Conservation (phyloP, 1,140 invertebrate species). For the Xylocopa sonorina region DNA sequence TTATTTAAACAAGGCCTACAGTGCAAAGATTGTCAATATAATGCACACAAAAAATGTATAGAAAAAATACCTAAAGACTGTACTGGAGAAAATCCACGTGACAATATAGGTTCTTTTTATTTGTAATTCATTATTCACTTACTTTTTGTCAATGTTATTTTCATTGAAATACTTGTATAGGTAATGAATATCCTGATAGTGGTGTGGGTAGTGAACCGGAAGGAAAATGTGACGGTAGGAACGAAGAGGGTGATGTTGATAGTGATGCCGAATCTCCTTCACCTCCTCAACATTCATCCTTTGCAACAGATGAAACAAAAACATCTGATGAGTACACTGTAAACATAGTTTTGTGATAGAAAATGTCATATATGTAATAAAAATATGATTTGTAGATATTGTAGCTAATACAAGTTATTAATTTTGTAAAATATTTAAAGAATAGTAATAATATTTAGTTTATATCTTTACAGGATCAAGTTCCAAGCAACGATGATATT, state of each 20-base stretch:
- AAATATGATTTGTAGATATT: neutral
- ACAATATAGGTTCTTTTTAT: constrained; percentile 78
- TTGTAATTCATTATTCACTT: constrained; percentile 11
- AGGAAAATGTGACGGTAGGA: constrained; percentile 77
- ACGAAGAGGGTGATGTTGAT: constrained; percentile 87
- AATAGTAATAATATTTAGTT: constrained; percentile 40
- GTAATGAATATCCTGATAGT: constrained; percentile 86
- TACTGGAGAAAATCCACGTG: constrained; percentile 89
- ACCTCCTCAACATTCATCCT: constrained; percentile 66
- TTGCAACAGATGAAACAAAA: constrained; percentile 72
- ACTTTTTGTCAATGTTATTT: constrained; percentile 7
- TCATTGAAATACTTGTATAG: constrained; percentile 55
- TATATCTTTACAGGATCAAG: constrained; percentile 74
- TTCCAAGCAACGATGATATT: constrained; percentile 72
- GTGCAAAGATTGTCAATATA: constrained; percentile 99
- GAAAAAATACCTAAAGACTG: constrained; percentile 98
- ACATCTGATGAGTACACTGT: constrained; percentile 74
- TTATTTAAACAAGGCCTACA: constrained; percentile 98
- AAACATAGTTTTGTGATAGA: constrained; percentile 42
- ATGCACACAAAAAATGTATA: constrained; percentile 98
- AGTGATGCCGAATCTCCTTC: constrained; percentile 82
- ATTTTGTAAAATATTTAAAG: neutral
- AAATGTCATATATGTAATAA: neutral
- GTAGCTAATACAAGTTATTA: neutral
- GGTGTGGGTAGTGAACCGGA: constrained; percentile 86